A percentile compares a stretch with the other conserved stretches of the same genome.
phyloP scores from a whole-genome alignment of 2,888 invertebrate species.

The Myopa tessellatipennis region DNA sequence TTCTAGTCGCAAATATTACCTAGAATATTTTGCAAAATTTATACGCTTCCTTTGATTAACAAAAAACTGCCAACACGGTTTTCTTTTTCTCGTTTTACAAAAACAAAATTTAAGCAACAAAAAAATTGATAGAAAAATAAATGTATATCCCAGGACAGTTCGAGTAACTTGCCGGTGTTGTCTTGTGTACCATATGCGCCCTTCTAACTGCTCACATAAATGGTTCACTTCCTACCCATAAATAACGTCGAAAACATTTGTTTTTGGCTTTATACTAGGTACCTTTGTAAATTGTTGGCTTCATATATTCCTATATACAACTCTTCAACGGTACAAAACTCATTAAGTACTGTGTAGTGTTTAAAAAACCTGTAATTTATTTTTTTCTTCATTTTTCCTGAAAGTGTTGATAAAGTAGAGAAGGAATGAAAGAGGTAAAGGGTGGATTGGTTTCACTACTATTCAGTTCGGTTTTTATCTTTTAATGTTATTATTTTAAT shows the following conservation, averaged over 20 bases:
- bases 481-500: no score
- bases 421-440: no score
- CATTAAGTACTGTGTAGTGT: neutral
- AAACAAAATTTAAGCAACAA: no score
- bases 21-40: neutral
- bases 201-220: neutral
- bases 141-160: neutral
- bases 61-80: no score
- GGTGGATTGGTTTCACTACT: no score
- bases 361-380: slow-evolving; percentile 20
- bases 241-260: neutral
- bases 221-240: neutral
- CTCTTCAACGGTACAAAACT: neutral
- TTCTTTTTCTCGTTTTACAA: no score
- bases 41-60: slow-evolving; percentile 11
- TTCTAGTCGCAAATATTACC: no score
- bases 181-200: slow-evolving; percentile 17
- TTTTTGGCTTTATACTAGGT: neutral
- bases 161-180: neutral
- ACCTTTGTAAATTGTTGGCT: neutral
- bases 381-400: neutral
- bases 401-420: no score
- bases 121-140: no score
- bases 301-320: neutral
- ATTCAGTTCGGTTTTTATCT: no score